phyloP scores from a whole-genome alignment of 2,113 vertebrate genomes.

The Eulemur rufifrons region DNA sequence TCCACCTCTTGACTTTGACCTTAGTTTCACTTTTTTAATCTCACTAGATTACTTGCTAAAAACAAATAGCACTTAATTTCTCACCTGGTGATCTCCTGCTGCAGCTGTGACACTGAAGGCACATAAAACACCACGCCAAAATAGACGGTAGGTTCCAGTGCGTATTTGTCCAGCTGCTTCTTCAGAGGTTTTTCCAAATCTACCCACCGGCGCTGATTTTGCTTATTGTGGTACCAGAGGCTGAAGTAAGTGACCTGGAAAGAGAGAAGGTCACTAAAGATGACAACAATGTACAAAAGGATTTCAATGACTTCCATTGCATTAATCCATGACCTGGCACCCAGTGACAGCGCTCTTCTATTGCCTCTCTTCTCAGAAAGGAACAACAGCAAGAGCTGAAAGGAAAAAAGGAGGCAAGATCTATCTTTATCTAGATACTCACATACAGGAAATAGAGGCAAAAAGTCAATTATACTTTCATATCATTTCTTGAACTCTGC shows the following conservation, averaged over 20 bases:
- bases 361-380: background rate
- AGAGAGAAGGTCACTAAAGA: slow-evolving; percentile 56
- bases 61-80: background rate
- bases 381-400: background rate
- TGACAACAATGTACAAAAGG: background rate
- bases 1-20: background rate
- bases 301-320: background rate
- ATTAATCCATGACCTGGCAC: background rate
- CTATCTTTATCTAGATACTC: background rate
- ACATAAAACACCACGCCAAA: slow-evolving; percentile 98
- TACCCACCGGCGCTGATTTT: slow-evolving; percentile 97
- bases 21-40: background rate
- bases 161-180: slow-evolving; percentile 98
- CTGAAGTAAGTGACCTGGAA: slow-evolving; percentile 96
- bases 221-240: slow-evolving; percentile 98
- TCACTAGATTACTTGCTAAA: background rate
- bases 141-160: slow-evolving; percentile 95
- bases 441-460: background rate
- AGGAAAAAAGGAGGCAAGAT: background rate
- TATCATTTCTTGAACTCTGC: background rate
- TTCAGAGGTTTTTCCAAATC: slow-evolving; percentile 98
- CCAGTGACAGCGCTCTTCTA: background rate
- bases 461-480: background rate
- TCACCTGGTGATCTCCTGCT: slow-evolving; percentile 98
- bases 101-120: slow-evolving; percentile 93